Base-by-base conservation (phyloP, 2,888 invertebrate genomes). In the Belgica antarctica region DNA sequence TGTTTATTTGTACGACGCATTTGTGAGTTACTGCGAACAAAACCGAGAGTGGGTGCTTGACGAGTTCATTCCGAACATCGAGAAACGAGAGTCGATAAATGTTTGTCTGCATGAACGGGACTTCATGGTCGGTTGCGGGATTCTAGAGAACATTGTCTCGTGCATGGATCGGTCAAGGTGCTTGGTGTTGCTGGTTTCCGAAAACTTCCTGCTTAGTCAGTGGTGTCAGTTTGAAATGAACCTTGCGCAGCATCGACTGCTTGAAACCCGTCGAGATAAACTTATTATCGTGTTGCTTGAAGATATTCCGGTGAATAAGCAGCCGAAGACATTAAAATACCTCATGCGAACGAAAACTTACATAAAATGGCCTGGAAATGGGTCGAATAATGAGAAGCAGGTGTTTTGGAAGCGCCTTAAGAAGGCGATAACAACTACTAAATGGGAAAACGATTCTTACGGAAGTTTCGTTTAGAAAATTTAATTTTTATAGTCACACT, bases 181-280 rank as follows among this genome's bases (percentile, higher is more conserved):
- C 3, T 82, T 88, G 0, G 82, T 89, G 78, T 77, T 89, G 71
- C 81, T 89, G 7, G 82, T 89, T 12, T 87, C 88, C 0, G 81
- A 84, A 46, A 80, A 82, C 72, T 89, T 88, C 76, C 77, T 88
- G 5, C 78, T 83, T 7, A 88, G 88, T 73, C 86, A 87, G 72
- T 89, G 89, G 89, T 89, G 89, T 74, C 86, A 87, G 74, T 88
- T 87, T 73, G 89, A 89, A 77, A 85, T 88, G 85, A 85, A 87
- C 73, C 75, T 89, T 59, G 88, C 88, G 0, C 88, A 88, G 71
- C 86, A 87, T 75, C 82, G 86, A 68, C 79, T 86, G 1, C 78
- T 86, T 71, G 87, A 87, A 76, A 85, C 85, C 0, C 81, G 83
- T 28, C 80, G 84, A 15, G 86, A 87, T 73, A 84, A 86, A 66